Percentiles rank a stretch among this genome's conserved stretches.
phyloP scores from a whole-genome alignment of 2,888 invertebrate species.

The Catocala nupta region DNA sequence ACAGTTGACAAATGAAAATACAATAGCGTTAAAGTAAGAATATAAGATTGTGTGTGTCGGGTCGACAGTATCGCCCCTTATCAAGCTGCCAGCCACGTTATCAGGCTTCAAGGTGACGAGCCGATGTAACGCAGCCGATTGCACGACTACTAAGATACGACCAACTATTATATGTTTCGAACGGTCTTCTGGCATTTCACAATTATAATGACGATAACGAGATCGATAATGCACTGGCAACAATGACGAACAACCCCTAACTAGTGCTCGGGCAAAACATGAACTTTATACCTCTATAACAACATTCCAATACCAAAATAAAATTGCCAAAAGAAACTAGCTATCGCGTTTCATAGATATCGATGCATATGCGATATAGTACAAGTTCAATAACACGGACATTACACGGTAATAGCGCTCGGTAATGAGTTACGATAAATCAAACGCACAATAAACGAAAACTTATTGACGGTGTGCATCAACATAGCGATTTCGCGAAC shows the following conservation, averaged over 20 bases:
- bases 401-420: conserved; percentile 27
- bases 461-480: conserved; percentile 11
- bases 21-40: conserved; percentile 35
- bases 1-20: conserved; percentile 38
- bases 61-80: conserved; percentile 46
- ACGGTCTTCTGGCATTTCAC: conserved; percentile 46
- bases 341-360: conserved; percentile 31
- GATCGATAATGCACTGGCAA: conserved; percentile 19
- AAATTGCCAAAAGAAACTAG: background rate
- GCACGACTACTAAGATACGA: conserved; percentile 67
- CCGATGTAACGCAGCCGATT: conserved; percentile 75
- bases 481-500: conserved; percentile 12
- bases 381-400: conserved; percentile 49
- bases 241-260: too few relatives aligned
- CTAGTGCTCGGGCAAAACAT: background rate
- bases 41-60: conserved; percentile 41
- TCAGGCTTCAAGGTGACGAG: conserved; percentile 84
- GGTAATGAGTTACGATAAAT: conserved; percentile 36
- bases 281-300: background rate
- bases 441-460: conserved; percentile 32
- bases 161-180: conserved; percentile 55
- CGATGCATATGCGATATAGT: conserved; percentile 33
- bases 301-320: background rate
- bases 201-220: conserved; percentile 36
- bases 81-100: conserved; percentile 63